Evolutionary conservation across 2,888 invertebrate species (phyloP).

Genomic region (Megastigmus dorsalis): DNA sequence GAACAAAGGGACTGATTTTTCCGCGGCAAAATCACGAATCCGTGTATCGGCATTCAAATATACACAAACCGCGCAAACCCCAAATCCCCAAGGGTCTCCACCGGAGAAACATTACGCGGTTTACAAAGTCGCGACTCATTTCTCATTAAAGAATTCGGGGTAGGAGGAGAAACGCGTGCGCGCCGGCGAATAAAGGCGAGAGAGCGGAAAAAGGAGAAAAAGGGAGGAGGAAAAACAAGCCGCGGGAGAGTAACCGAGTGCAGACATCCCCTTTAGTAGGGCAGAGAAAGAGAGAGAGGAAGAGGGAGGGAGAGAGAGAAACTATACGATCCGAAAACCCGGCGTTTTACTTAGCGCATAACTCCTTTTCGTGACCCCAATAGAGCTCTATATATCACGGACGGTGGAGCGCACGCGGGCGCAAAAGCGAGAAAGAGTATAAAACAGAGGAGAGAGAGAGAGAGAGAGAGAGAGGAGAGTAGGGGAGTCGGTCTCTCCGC

Average conservation of each 20-base stretch:
- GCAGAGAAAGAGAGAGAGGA: conserved; percentile 5
- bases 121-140: conserved; percentile 13
- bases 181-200: conserved; percentile 3
- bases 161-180: background rate
- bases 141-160: conserved; percentile 29
- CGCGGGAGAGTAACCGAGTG: conserved; percentile 4
- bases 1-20: too few species aligned
- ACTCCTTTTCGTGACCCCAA: conserved; percentile 59
- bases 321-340: conserved; percentile 43
- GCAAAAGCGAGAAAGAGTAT: conserved; percentile 8
- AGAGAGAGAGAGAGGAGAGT: conserved; percentile 15
- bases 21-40: too few species aligned
- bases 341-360: conserved; percentile 59
- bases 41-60: too few species aligned
- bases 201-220: background rate
- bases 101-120: background rate
- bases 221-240: too few species aligned
- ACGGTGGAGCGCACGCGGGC: conserved; percentile 31
- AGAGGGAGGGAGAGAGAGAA: background rate
- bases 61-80: background rate
- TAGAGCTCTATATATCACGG: conserved; percentile 58
- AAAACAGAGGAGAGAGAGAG: conserved; percentile 12
- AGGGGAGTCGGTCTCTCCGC: conserved; percentile 23
- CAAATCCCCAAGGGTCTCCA: background rate
- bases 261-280: conserved; percentile 55